These are phyloP conservation scores for Acrocera orbiculus DNA, from an alignment of 2,888 invertebrate species.

Conservation along the genomic window DNA sequence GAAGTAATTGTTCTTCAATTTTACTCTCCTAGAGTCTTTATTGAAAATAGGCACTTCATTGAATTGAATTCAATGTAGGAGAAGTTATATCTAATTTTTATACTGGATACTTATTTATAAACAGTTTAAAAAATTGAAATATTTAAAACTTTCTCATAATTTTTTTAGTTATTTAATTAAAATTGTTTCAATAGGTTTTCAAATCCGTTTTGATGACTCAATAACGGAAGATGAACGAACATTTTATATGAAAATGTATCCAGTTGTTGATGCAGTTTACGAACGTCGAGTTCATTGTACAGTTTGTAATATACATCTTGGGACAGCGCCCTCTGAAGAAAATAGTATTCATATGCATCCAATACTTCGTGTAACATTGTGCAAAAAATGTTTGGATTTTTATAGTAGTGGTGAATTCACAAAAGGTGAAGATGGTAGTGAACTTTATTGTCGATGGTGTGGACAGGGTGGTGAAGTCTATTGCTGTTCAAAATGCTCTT, in stretches of 20 bases:
- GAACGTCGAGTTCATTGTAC: constrained; percentile 51
- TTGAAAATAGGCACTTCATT: too few relatives aligned
- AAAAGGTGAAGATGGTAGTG: constrained; percentile 68
- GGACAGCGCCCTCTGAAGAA: constrained; percentile 46
- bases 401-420: constrained; percentile 68
- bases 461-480: constrained; percentile 65
- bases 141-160: too few relatives aligned
- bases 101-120: too few relatives aligned
- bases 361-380: constrained; percentile 51
- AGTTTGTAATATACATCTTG: constrained; percentile 56
- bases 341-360: constrained; percentile 53
- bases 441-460: constrained; percentile 69
- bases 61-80: too few relatives aligned
- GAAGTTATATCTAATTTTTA: too few relatives aligned
- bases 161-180: too few relatives aligned
- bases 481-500: constrained; percentile 58
- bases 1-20: too few relatives aligned
- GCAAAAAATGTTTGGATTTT: constrained; percentile 54
- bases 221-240: constrained; percentile 36
- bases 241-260: constrained; percentile 35
- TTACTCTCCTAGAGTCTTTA: too few relatives aligned
- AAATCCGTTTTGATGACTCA: constrained; percentile 36
- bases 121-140: too few relatives aligned
- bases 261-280: constrained; percentile 41
- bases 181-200: too few relatives aligned